Base-by-base conservation (phyloP, 2,888 invertebrate species). In the Morpho achilles region DNA sequence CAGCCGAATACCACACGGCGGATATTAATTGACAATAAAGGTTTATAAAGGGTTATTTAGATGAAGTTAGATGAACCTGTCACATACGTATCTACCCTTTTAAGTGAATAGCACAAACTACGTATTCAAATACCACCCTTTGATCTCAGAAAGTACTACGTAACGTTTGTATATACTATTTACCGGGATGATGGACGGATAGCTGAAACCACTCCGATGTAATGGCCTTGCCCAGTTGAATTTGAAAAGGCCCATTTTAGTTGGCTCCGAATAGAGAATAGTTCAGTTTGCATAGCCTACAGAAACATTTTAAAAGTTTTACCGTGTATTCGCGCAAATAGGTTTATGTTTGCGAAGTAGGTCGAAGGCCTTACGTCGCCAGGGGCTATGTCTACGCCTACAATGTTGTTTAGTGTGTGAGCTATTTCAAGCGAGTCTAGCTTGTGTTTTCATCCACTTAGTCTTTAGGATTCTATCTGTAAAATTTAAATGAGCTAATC, bases 341-440 rank as follows among this genome's bases (percentile, higher is more conserved):
- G 60, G 58, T 60, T 58, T 61, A 58, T 56, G 56, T 58, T 58
- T 58, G 56, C 53, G 54, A 63, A 63, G 63, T 63, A 60, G 60
- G 60, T 60, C 60, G 60, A 58, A 63, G 60, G 57, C 60, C 57
- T 42, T 46, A 50, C 53, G 41, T 23, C 56, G 62, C 51, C 53
- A 8, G 48, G 50, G 60, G 63, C 58, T 59, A 54, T 53, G 42
- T 56, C 58, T 61, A 61, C 63, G 51, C 60, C 58, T 62, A 53
- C 51, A 46, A 7, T 46, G 7, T 16, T n/a, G 43, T 46, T 32
- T 59, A 58, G 46, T 54, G 47, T 61, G 49, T 59, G 52, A 61
- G 52, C 49, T 49, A 56, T 56, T 61, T 59, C 41, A 53, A 52
- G 54, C 58, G 45, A 58, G 58, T 61, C 22, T 8, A 50, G 50